Percentiles rank a stretch among this genome's conserved stretches.
phyloP scores from a whole-genome alignment of 2,113 vertebrate genomes.

The Leptobrachium ailaonicum region DNA sequence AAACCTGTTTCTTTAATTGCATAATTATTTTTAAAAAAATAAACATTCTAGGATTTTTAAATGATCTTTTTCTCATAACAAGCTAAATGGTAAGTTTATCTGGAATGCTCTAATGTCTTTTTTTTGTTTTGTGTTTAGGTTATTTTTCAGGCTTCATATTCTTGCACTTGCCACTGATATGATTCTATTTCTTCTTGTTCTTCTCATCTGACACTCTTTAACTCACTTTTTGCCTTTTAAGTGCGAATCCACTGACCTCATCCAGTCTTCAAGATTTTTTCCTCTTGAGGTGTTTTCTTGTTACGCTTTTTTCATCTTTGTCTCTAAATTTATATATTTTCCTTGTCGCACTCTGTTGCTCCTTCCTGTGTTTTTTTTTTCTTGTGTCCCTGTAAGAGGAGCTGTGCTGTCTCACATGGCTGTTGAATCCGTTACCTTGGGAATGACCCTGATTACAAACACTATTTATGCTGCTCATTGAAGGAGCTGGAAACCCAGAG shows the following conservation, averaged over 20 bases:
- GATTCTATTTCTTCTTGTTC: no score
- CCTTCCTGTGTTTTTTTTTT: not conserved
- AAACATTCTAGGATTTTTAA: no score
- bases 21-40: no score
- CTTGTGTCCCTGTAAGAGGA: slow-evolving; percentile 41
- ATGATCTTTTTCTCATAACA: no score
- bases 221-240: no score
- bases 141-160: not conserved
- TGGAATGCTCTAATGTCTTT: no score
- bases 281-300: not conserved
- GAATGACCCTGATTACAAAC: slow-evolving; percentile 49
- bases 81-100: no score
- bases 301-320: not conserved
- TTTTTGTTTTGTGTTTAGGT: no score
- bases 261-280: not conserved
- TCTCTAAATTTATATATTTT: not conserved
- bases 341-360: not conserved
- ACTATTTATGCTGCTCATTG: slow-evolving; percentile 46
- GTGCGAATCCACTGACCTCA: no score
- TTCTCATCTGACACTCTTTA: no score
- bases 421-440: slow-evolving; percentile 47
- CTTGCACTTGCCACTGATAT: not conserved
- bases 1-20: no score
- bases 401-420: slow-evolving; percentile 44
- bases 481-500: slow-evolving; percentile 30